Evolutionary conservation across 2,888 invertebrate genomes (phyloP).

Genomic region (Parascotia fuliginaria): DNA sequence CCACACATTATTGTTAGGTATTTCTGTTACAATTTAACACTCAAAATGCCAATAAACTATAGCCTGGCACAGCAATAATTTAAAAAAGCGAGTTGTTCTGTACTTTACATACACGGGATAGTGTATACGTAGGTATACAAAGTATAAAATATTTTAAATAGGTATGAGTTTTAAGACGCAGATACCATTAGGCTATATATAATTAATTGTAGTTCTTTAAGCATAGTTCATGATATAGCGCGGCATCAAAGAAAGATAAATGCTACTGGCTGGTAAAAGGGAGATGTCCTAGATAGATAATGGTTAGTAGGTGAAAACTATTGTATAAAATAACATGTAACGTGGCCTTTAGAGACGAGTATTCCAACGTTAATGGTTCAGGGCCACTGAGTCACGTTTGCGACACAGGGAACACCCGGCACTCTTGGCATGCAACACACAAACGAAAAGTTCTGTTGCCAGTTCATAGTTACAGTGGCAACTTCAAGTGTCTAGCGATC

Average conservation of each 20-base stretch:
- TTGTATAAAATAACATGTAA: slow-evolving; percentile 45
- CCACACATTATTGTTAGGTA: slow-evolving; percentile 59
- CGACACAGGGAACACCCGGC: slow-evolving; percentile 75
- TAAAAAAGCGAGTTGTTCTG: slow-evolving; percentile 9
- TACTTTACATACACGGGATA: not conserved
- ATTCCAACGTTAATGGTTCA: slow-evolving; percentile 70
- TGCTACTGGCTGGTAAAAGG: slow-evolving; percentile 4
- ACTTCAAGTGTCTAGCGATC: slow-evolving; percentile 18
- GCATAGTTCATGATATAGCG: not conserved
- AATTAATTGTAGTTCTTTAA: slow-evolving; percentile 1
- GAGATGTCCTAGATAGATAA: slow-evolving; percentile 36
- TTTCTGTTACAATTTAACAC: slow-evolving; percentile 53
- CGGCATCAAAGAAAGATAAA: not conserved
- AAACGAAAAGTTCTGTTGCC: slow-evolving; percentile 49
- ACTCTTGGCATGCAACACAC: slow-evolving; percentile 68
- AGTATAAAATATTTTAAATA: too few relatives aligned
- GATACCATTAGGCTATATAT: slow-evolving; percentile 5
- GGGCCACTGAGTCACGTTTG: slow-evolving; percentile 70
- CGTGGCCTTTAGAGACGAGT: slow-evolving; percentile 58
- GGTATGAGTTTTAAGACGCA: too few relatives aligned
- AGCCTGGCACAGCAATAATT: slow-evolving; percentile 24
- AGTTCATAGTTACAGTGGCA: slow-evolving; percentile 28
- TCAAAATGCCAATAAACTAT: slow-evolving; percentile 45
- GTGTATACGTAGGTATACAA: too few relatives aligned
- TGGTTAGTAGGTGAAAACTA: slow-evolving; percentile 26